phyloP scores from a whole-genome alignment of 1,140 invertebrate species.

The Camponotus floridanus region DNA sequence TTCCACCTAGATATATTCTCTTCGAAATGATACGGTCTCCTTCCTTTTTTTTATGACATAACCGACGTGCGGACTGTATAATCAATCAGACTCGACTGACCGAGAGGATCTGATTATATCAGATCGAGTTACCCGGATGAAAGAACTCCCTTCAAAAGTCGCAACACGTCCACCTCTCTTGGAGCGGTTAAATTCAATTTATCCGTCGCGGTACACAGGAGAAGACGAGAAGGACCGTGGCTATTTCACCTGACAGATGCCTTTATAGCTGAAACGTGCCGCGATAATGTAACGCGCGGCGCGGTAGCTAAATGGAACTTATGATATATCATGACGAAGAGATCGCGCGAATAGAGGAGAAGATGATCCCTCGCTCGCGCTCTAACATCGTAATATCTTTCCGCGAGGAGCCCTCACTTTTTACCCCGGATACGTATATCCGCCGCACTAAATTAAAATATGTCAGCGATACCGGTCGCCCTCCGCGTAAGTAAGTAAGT shows the following conservation, averaged over 20 bases:
- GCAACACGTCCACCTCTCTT: constrained; percentile 62
- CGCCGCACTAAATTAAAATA: constrained; percentile 50
- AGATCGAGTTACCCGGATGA: neutral
- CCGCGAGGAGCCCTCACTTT: constrained; percentile 49
- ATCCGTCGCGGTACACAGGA: constrained; percentile 65
- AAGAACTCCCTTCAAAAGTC: constrained; percentile 63
- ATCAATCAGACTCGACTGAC: constrained; percentile 24
- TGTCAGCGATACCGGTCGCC: constrained; percentile 30
- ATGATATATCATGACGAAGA: constrained; percentile 77
- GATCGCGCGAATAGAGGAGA: constrained; percentile 49
- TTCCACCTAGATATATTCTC: neutral
- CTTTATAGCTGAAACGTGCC: constrained; percentile 78
- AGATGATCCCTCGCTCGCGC: constrained; percentile 57
- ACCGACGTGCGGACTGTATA: constrained; percentile 13
- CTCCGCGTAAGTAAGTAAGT: constrained; percentile 7
- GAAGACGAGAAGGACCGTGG: constrained; percentile 65
- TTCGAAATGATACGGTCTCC: neutral
- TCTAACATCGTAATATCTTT: constrained; percentile 67
- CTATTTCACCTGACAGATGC: constrained; percentile 76
- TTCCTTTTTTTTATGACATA: neutral
- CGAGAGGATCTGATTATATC: constrained; percentile 33
- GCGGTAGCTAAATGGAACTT: constrained; percentile 76
- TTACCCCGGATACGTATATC: neutral
- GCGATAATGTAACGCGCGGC: constrained; percentile 77
- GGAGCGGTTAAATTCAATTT: constrained; percentile 75